Percentiles rank a stretch among this genome's conserved stretches.
Conservation (phyloP, 2,888 invertebrate genomes). For the Lochmaea capreae region DNA sequence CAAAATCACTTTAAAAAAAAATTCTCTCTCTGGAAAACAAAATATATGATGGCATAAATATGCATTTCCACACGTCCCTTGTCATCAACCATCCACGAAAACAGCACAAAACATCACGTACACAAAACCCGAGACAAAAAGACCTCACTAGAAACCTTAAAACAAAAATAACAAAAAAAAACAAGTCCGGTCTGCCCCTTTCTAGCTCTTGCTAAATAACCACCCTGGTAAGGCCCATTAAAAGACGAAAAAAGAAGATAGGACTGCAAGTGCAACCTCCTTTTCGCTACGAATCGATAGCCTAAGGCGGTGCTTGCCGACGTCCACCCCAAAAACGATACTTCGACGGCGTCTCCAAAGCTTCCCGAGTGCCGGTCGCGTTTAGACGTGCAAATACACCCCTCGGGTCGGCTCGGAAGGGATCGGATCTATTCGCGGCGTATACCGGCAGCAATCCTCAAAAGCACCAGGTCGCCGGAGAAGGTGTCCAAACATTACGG, state of each 20-base stretch:
- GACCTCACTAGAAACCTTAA: slow-evolving; percentile 15
- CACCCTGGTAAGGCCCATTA: slow-evolving; percentile 16
- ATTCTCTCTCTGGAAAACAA: background rate
- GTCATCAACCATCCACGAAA: slow-evolving; percentile 30
- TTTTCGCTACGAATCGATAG: slow-evolving; percentile 57
- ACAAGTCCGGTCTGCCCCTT: slow-evolving; percentile 28
- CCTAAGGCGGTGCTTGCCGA: slow-evolving; percentile 58
- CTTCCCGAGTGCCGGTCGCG: slow-evolving; percentile 70
- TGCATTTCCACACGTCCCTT: slow-evolving; percentile 32
- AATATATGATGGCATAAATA: slow-evolving; percentile 23
- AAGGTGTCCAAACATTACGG: slow-evolving; percentile 24
- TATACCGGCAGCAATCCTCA: slow-evolving; percentile 45
- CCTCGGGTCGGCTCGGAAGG: slow-evolving; percentile 56
- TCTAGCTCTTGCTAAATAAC: slow-evolving; percentile 13
- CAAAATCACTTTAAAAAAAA: background rate
- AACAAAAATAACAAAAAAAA: slow-evolving; percentile 31
- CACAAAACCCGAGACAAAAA: slow-evolving; percentile 36
- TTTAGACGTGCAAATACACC: slow-evolving; percentile 63
- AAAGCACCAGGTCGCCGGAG: slow-evolving; percentile 41
- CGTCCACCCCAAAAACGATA: slow-evolving; percentile 62
- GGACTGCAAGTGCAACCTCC: slow-evolving; percentile 42
- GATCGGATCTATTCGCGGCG: slow-evolving; percentile 46
- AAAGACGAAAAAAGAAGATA: slow-evolving; percentile 24
- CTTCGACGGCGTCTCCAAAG: slow-evolving; percentile 59
- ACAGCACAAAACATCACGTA: slow-evolving; percentile 43